Conservation (phyloP, 1,140 invertebrate species). For the Bathynomus jamesi region DNA sequence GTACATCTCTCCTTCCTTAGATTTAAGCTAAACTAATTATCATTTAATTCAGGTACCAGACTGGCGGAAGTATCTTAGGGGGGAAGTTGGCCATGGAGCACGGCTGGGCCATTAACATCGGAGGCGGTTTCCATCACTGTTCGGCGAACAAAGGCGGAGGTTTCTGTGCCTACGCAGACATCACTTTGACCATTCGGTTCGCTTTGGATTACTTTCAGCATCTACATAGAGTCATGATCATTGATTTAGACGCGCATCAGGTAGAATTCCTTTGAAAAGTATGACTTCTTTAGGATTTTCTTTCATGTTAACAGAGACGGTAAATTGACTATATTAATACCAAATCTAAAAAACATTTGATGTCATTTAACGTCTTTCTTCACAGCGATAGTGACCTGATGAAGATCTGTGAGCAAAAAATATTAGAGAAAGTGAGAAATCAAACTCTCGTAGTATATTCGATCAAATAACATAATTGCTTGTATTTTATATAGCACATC, state of each 20-base stretch:
- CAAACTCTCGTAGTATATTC: no score
- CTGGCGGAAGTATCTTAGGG: constrained; percentile 70
- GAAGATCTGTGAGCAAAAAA: no score
- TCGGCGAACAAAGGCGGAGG: constrained; percentile 63
- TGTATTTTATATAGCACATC: no score
- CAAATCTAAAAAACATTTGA: no score
- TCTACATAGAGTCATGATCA: constrained; percentile 66
- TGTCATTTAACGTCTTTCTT: no score
- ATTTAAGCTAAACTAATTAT: constrained; percentile 20
- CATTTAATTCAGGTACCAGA: constrained; percentile 56
- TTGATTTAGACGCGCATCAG: constrained; percentile 82
- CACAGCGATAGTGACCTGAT: no score
- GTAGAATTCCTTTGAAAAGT: constrained; percentile 41
- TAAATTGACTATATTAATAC: no score
- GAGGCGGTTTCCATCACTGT: constrained; percentile 81
- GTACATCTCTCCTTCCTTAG: background rate
- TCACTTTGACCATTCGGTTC: constrained; percentile 64
- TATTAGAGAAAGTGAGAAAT: no score
- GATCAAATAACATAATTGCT: no score
- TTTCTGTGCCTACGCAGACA: constrained; percentile 83
- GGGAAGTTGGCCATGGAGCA: constrained; percentile 67
- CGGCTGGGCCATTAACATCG: constrained; percentile 84
- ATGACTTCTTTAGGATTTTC: background rate
- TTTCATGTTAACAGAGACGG: background rate
- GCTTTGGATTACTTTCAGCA: constrained; percentile 52